Percentiles rank a stretch among this genome's conserved stretches.
These are phyloP conservation scores for Nannoperca obscura DNA, from an alignment of 2,797 vertebrate genomes.

Conservation along the genomic window DNA sequence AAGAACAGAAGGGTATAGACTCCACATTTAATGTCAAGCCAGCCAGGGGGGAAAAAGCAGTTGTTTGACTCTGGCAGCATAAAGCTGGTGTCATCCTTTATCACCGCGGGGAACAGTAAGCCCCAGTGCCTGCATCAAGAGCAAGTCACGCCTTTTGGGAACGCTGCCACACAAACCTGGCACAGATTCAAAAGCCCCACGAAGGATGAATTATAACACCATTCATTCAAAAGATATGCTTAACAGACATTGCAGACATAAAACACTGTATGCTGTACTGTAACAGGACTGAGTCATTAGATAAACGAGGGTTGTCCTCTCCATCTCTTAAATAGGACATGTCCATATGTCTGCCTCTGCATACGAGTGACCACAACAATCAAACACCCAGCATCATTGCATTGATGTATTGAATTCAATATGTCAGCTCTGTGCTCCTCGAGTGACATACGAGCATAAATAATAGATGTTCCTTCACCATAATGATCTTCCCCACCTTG, in stretches of 20 bases:
- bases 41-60: slow-evolving; percentile 45
- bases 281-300: slow-evolving; percentile 7
- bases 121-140: slow-evolving; percentile 62
- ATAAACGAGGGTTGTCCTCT: neutral
- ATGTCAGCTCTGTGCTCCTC: slow-evolving; percentile 63
- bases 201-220: slow-evolving; percentile 45
- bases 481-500: slow-evolving; percentile 76
- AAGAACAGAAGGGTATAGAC: slow-evolving; percentile 7
- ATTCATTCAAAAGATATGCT: slow-evolving; percentile 47
- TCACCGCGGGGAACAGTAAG: slow-evolving; percentile 61
- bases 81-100: slow-evolving; percentile 68
- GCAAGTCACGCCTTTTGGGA: slow-evolving; percentile 65
- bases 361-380: slow-evolving; percentile 23
- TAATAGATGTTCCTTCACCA: slow-evolving; percentile 77
- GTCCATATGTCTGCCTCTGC: neutral
- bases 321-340: slow-evolving; percentile 3
- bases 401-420: slow-evolving; percentile 61
- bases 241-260: slow-evolving; percentile 23
- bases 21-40: slow-evolving; percentile 44
- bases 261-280: neutral
- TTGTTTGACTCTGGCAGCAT: slow-evolving; percentile 57
- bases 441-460: slow-evolving; percentile 73
- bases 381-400: slow-evolving; percentile 31
- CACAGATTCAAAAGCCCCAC: slow-evolving; percentile 49
- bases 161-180: slow-evolving; percentile 55